These are phyloP conservation scores for Rhagium mordax DNA, from an alignment of 2,888 invertebrate genomes.

Conservation along the genomic window DNA sequence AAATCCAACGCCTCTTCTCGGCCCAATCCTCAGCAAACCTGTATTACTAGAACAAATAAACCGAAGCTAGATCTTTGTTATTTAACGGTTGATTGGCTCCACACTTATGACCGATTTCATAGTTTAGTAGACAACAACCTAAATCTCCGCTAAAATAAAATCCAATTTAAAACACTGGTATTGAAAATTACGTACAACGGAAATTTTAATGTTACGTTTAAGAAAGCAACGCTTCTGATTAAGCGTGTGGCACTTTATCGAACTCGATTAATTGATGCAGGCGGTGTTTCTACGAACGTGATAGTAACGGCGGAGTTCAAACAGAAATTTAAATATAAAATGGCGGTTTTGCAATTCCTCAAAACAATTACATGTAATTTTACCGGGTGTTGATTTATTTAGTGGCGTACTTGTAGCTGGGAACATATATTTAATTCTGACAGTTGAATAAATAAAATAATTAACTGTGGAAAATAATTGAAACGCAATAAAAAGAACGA, in stretches of 20 bases:
- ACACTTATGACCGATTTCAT: neutral
- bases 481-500: neutral
- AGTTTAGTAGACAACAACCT: neutral
- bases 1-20: neutral
- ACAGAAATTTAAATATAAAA: neutral
- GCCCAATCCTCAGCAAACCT: neutral
- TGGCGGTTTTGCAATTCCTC: neutral
- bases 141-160: too few species aligned
- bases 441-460: neutral
- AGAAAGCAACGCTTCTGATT: slow-evolving; percentile 13
- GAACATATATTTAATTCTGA: neutral
- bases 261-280: slow-evolving; percentile 7
- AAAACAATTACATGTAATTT: neutral
- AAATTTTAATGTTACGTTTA: slow-evolving; percentile 5
- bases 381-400: neutral
- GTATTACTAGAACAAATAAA: slow-evolving; percentile 3
- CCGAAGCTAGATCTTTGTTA: slow-evolving; percentile 1
- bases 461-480: neutral
- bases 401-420: neutral
- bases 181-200: slow-evolving; percentile 7
- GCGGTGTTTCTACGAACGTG: slow-evolving; percentile 8
- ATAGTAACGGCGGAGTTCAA: neutral
- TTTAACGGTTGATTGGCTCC: slow-evolving; percentile 3
- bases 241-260: slow-evolving; percentile 3
- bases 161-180: too few species aligned